Percentiles rank a stretch among this genome's conserved stretches.
These are phyloP conservation scores for Shinisaurus crocodilurus DNA, from an alignment of 2,113 vertebrate genomes.

Conservation along the genomic window DNA sequence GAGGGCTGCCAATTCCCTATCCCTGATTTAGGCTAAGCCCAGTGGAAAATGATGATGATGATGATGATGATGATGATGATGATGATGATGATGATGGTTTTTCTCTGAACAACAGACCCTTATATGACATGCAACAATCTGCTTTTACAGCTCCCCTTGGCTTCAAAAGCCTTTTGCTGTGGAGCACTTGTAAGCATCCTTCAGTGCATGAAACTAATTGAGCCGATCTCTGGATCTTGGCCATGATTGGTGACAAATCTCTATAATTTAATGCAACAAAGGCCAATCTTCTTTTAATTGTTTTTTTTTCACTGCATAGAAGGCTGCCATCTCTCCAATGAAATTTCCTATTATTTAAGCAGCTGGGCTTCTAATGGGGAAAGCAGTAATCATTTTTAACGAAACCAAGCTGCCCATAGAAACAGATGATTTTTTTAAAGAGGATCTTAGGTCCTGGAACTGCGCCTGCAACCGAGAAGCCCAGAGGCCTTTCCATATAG, in stretches of 20 bases:
- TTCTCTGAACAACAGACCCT: background rate
- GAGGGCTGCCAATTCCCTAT: background rate
- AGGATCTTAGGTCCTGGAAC: constrained; percentile 57
- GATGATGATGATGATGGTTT: too few species aligned
- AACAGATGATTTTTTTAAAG: constrained; percentile 57
- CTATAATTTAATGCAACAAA: constrained; percentile 50
- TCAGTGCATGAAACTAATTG: background rate
- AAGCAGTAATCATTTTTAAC: constrained; percentile 64
- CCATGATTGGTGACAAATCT: background rate
- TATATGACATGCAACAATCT: background rate
- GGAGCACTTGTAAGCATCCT: background rate
- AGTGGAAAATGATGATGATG: background rate
- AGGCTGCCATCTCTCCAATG: constrained; percentile 53
- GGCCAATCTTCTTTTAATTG: constrained; percentile 36
- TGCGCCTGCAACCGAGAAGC: constrained; percentile 15
- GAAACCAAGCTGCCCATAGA: constrained; percentile 60
- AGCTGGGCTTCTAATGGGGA: constrained; percentile 55
- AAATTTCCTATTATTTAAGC: constrained; percentile 60
- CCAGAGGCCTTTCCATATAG: background rate
- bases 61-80: background rate
- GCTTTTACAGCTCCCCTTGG: background rate
- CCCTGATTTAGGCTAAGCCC: background rate
- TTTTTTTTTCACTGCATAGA: constrained; percentile 23
- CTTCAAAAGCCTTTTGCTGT: background rate
- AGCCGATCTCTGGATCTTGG: background rate